A percentile compares a stretch with the other conserved stretches of the same genome.
phyloP scores from a whole-genome alignment of 2,113 vertebrate genomes.

The Neodontobutis hainanensis region DNA sequence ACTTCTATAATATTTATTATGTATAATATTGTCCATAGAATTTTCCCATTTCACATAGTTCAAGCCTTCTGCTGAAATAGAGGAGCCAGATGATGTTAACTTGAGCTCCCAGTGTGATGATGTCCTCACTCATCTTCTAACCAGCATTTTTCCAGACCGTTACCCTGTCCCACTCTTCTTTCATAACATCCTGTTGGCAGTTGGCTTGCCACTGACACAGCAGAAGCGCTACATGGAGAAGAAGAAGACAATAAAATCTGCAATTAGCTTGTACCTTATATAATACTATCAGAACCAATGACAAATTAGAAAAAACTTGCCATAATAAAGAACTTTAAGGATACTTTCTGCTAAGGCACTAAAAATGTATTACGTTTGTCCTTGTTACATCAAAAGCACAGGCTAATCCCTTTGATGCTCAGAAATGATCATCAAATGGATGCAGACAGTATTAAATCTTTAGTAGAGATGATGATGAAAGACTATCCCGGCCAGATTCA shows the following conservation, averaged over 20 bases:
- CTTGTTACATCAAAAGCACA: neutral
- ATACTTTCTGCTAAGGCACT: too few relatives aligned
- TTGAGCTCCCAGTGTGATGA: constrained; percentile 15
- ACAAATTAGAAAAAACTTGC: too few relatives aligned
- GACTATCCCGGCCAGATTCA: too few relatives aligned
- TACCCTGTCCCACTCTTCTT: constrained; percentile 13
- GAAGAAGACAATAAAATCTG: too few relatives aligned
- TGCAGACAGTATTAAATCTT: neutral
- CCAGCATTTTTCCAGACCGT: constrained; percentile 34
- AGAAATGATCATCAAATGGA: neutral
- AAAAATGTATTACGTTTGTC: too few relatives aligned
- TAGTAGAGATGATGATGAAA: neutral
- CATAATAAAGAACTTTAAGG: too few relatives aligned
- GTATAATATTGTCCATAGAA: neutral
- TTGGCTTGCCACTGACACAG: constrained; percentile 12
- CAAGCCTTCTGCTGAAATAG: neutral
- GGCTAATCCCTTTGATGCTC: neutral
- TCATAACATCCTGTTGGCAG: constrained; percentile 15
- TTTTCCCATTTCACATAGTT: neutral
- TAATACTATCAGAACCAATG: too few relatives aligned
- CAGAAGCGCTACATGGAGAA: too few relatives aligned
- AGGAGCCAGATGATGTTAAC: constrained; percentile 10
- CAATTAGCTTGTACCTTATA: too few relatives aligned
- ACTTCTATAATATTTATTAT: too few relatives aligned
- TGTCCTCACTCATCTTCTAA: constrained; percentile 31